These are phyloP conservation scores for Channallabes apus DNA, from an alignment of 2,797 vertebrate species.

Conservation along the genomic window DNA sequence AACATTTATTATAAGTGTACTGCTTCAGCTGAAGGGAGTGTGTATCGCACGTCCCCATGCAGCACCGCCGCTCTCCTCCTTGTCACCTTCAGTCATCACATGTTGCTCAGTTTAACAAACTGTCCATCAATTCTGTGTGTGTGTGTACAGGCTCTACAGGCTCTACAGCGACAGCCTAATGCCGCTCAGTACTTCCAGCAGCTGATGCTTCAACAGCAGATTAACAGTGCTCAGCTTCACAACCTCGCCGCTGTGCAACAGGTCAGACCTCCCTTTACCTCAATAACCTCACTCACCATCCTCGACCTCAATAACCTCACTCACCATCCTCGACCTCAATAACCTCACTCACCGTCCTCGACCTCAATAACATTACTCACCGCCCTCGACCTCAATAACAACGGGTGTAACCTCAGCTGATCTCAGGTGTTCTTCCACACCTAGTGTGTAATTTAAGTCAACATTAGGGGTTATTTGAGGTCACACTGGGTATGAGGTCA, in stretches of 20 bases:
- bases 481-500: too few relatives aligned
- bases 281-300: not conserved
- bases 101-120: not conserved
- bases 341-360: not conserved
- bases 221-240: constrained; percentile 92
- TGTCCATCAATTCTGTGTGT: constrained; percentile 4
- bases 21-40: too few relatives aligned
- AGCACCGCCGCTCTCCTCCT: not conserved
- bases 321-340: constrained; percentile 41
- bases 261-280: constrained; percentile 67
- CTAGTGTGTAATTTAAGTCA: too few relatives aligned
- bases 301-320: too few relatives aligned
- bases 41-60: not conserved
- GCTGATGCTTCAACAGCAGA: constrained; percentile 97
- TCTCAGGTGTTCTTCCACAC: too few relatives aligned
- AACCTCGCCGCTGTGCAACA: constrained; percentile 97
- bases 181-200: constrained; percentile 98
- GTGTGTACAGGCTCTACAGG: constrained; percentile 87
- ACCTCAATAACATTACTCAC: not conserved
- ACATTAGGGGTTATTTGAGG: too few relatives aligned
- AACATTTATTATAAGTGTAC: too few relatives aligned
- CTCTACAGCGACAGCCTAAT: constrained; percentile 94
- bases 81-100: not conserved
- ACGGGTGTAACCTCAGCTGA: too few relatives aligned
- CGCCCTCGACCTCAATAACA: not conserved